Percentiles rank a stretch among this genome's conserved stretches.
phyloP scores from a whole-genome alignment of 2,888 invertebrate genomes.

The Chalcis sispes region DNA sequence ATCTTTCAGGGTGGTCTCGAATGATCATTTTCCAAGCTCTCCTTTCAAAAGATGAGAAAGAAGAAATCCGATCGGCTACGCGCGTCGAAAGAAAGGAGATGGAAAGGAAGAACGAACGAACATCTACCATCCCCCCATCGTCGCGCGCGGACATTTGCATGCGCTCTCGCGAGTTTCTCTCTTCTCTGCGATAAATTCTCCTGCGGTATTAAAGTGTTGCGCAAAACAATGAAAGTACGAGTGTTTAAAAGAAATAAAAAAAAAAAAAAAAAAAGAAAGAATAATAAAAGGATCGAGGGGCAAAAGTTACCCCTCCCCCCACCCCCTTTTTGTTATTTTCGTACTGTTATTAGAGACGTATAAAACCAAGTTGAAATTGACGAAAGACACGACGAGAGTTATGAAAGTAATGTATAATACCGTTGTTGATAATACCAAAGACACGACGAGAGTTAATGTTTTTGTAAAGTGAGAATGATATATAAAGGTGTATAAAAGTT shows the following conservation, averaged over 20 bases:
- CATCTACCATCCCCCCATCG: background rate
- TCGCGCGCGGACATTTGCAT: constrained; percentile 40
- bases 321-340: too few species aligned
- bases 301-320: constrained; percentile 2
- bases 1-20: constrained; percentile 33
- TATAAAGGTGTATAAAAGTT: background rate
- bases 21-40: constrained; percentile 28
- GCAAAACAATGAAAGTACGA: constrained; percentile 10
- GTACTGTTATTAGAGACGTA: too few species aligned
- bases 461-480: background rate
- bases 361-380: too few species aligned
- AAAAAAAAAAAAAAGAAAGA: background rate
- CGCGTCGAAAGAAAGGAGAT: constrained; percentile 1
- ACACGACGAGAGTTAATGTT: background rate
- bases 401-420: background rate
- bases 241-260: background rate
- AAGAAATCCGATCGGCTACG: constrained; percentile 13
- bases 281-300: background rate
- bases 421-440: background rate
- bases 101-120: background rate
- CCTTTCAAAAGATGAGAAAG: background rate
- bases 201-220: background rate
- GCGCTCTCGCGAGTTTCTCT: background rate
- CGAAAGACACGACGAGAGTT: too few species aligned
- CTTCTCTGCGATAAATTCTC: constrained; percentile 25